phyloP scores from a whole-genome alignment of 2,888 invertebrate genomes.

The Drosophila mimetica region DNA sequence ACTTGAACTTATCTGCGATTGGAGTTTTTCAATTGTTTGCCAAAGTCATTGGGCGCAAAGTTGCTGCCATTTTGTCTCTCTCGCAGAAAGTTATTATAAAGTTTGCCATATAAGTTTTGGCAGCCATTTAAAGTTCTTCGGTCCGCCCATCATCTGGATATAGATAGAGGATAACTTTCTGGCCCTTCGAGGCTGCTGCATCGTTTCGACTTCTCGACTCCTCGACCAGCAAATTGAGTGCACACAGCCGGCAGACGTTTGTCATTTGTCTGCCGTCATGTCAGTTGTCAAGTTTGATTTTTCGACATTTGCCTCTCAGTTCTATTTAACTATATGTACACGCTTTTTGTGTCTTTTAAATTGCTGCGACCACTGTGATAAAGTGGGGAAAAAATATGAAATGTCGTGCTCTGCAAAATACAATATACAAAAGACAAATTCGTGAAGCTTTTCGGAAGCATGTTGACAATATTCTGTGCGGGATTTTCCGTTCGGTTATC shows the following conservation, averaged over 20 bases:
- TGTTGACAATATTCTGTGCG: slow-evolving; percentile 69
- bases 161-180: slow-evolving; percentile 41
- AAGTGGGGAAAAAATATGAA: slow-evolving; percentile 40
- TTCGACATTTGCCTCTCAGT: slow-evolving; percentile 56
- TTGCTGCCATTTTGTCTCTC: slow-evolving; percentile 43
- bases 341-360: slow-evolving; percentile 54
- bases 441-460: slow-evolving; percentile 45
- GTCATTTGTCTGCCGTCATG: slow-evolving; percentile 81
- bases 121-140: slow-evolving; percentile 51
- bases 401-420: slow-evolving; percentile 40
- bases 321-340: slow-evolving; percentile 18
- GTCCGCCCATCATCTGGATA: slow-evolving; percentile 49
- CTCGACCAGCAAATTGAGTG: slow-evolving; percentile 65
- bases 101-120: slow-evolving; percentile 59
- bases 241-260: slow-evolving; percentile 68
- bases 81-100: slow-evolving; percentile 66
- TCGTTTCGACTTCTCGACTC: slow-evolving; percentile 25
- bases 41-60: slow-evolving; percentile 63
- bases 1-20: slow-evolving; percentile 68
- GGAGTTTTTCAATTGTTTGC: slow-evolving; percentile 65
- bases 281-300: slow-evolving; percentile 79
- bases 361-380: slow-evolving; percentile 67
- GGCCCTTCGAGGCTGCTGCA: slow-evolving; percentile 11
- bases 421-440: slow-evolving; percentile 47
- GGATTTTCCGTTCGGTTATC: background rate